Evolutionary conservation across 2,888 invertebrate genomes (phyloP).

Genomic region (Nipponacmea schrenckii): DNA sequence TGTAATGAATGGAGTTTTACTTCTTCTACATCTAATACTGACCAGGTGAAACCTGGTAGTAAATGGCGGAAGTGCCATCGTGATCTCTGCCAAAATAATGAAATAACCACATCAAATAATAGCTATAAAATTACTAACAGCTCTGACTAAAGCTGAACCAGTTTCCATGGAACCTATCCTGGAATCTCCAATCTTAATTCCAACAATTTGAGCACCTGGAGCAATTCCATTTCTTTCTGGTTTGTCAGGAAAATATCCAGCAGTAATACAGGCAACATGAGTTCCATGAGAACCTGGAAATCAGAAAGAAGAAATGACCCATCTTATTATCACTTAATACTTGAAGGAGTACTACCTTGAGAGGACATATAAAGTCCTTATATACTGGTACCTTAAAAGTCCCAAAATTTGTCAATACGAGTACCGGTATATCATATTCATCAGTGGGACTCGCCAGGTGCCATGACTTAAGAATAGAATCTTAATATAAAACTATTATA

Average conservation of each 20-base stretch:
- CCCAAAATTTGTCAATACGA: too few species aligned
- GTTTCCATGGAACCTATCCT: constrained; percentile 96
- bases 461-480: too few species aligned
- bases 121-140: constrained; percentile 74
- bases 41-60: neutral
- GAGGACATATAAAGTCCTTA: too few species aligned
- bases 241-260: constrained; percentile 86
- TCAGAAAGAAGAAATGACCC: neutral
- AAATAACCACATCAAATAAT: too few species aligned
- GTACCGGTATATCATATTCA: too few species aligned
- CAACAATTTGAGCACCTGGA: constrained; percentile 94
- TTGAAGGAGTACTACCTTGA: too few species aligned
- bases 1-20: neutral
- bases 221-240: constrained; percentile 94
- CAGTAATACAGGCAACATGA: constrained; percentile 95
- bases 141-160: constrained; percentile 89
- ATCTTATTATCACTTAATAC: neutral
- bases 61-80: neutral
- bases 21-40: too few species aligned
- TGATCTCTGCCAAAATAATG: too few species aligned
- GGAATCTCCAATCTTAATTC: constrained; percentile 91
- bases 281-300: constrained; percentile 91
- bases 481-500: too few species aligned
- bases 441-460: too few species aligned
- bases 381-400: too few species aligned